phyloP scores from a whole-genome alignment of 1,140 invertebrate species.

The Cherax destructor region DNA sequence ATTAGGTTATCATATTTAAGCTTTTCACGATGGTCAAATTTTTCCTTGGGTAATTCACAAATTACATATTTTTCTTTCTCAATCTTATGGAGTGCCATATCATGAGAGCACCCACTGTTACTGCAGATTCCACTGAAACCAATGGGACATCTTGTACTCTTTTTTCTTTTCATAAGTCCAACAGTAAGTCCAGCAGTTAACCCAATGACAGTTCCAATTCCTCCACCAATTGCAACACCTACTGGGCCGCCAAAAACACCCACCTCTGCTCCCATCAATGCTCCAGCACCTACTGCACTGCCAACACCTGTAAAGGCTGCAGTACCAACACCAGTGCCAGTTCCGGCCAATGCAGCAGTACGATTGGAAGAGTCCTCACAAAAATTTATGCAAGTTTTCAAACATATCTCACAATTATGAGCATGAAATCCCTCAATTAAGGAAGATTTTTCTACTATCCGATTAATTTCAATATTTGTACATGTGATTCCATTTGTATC shows the following conservation, averaged over 20 bases:
- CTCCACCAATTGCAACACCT: conserved; percentile 35
- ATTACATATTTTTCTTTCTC: too few relatives aligned
- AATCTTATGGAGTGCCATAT: too few relatives aligned
- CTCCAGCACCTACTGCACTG: conserved; percentile 28
- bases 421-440: conserved; percentile 47
- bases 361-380: conserved; percentile 6
- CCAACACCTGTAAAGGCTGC: conserved; percentile 22
- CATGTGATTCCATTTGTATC: conserved; percentile 27
- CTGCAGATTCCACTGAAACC: too few relatives aligned
- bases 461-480: conserved; percentile 5
- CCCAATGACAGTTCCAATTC: conserved; percentile 29
- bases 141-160: too few relatives aligned
- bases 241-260: conserved; percentile 14
- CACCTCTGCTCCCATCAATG: conserved; percentile 33
- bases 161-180: too few relatives aligned
- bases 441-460: neutral
- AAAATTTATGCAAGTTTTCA: conserved; percentile 30
- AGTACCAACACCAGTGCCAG: neutral
- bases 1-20: too few relatives aligned
- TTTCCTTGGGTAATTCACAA: too few relatives aligned
- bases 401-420: conserved; percentile 37
- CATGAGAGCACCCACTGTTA: too few relatives aligned
- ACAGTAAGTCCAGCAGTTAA: conserved; percentile 2
- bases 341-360: neutral
- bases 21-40: too few relatives aligned